phyloP scores from a whole-genome alignment of 2,888 invertebrate species.

The Lasioglossum zephyrum region DNA sequence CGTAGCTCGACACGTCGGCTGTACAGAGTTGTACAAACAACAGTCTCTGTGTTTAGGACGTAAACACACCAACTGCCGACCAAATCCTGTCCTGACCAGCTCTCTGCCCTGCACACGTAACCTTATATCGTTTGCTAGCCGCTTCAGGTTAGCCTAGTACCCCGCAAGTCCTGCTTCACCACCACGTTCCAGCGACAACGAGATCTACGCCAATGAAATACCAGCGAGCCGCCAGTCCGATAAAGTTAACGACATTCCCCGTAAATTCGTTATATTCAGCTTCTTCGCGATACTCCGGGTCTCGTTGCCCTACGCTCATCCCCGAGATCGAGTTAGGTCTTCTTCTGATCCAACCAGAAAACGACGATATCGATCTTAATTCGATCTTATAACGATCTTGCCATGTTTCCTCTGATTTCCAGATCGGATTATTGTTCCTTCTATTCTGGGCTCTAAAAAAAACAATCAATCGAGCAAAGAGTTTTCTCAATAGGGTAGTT shows the following conservation, averaged over 20 bases:
- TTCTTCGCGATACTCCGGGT: slow-evolving; percentile 2
- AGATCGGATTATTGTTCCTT: not conserved
- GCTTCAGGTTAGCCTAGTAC: slow-evolving; percentile 56
- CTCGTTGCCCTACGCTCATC: not conserved
- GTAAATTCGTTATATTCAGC: slow-evolving; percentile 62
- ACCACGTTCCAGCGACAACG: not conserved
- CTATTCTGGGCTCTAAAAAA: not conserved
- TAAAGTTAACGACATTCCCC: slow-evolving; percentile 54
- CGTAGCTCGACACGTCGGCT: slow-evolving; percentile 12
- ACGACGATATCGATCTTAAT: slow-evolving; percentile 9
- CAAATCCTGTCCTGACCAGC: slow-evolving; percentile 34
- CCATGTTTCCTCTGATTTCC: not conserved
- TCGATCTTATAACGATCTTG: not conserved
- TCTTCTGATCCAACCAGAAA: not conserved
- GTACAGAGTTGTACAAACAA: slow-evolving; percentile 42
- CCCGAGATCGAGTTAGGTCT: not conserved
- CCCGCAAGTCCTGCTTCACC: slow-evolving; percentile 22
- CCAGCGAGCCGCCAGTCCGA: slow-evolving; percentile 38
- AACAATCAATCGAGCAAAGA: not conserved
- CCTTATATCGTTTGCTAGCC: slow-evolving; percentile 70
- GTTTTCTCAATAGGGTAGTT: not conserved
- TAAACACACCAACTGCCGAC: slow-evolving; percentile 46
- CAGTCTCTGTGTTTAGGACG: slow-evolving; percentile 39
- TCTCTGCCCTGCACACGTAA: slow-evolving; percentile 53
- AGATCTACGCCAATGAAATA: slow-evolving; percentile 51